Evolutionary conservation across 2,888 invertebrate species (phyloP), one percentile per base, ranked within the genome.

Genomic region (Nemotelus nigrinus): DNA sequence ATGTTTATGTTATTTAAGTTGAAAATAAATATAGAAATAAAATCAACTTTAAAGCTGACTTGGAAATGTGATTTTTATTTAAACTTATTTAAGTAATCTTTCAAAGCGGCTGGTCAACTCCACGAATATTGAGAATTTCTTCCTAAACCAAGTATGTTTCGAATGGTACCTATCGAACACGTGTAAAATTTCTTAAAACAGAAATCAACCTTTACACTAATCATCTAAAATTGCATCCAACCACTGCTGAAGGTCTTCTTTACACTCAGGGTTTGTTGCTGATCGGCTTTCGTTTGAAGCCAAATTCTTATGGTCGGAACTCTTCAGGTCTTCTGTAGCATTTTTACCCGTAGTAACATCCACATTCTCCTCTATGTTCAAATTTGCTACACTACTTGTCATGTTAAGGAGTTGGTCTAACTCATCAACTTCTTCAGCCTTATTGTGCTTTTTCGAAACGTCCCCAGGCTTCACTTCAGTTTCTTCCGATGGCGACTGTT

Each of bases 221-320:
- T 76, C 64, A 53, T 76, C 65, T 44, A 76, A 55, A 0, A 87
- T 85, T 78, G 84, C 84, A 78, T 87, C 87, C 6, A 87, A 79
- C 87, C 87, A 87, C 60, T 87, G 84, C 67, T 87, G 86, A 70
- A 87, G 85, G 43, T 85, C 86, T 76, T 84, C 84, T 68, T 83
- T 81, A 60, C 81, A 82, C 48, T 80, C 82, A 2, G 50, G 48
- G 10, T 25, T 58, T 8, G 6, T 2, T n/a, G 44, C 8, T 8
- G 60, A 63, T 2, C 7, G 5, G 48, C 4, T 44, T 58, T 43
- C 3, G n/a, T 3, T 57, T 48, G 7, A 2, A 25, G 8, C 39
- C 25, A 5, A 4, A 39, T 43, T 74, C 48, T n/a, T 2, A 4
- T 6, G 48, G 48, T 41, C 47, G 39, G 3, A 8, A 10, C 3